These are phyloP conservation scores for Gadus macrocephalus DNA, from an alignment of 2,113 vertebrate species.

Conservation along the genomic window DNA sequence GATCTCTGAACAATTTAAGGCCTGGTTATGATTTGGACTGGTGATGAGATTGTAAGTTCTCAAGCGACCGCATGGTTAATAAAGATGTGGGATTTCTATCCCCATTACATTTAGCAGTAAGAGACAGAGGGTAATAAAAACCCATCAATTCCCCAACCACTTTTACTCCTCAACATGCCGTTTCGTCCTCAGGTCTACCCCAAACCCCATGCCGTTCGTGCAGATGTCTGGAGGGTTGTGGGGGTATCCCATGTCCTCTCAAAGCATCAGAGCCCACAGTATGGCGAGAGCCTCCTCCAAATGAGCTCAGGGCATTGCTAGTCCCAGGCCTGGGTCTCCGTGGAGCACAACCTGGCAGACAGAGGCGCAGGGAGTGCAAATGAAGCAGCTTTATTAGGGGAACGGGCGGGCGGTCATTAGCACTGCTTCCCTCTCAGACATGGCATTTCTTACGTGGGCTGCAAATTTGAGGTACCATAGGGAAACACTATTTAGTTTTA, in stretches of 20 bases:
- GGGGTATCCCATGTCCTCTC: background rate
- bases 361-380: background rate
- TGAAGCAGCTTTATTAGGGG: background rate
- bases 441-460: background rate
- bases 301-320: constrained; percentile 19
- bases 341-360: too few species aligned
- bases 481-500: background rate
- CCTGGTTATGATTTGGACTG: too few species aligned
- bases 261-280: constrained; percentile 15
- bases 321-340: background rate
- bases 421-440: background rate
- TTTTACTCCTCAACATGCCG: background rate
- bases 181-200: too few species aligned
- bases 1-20: too few species aligned
- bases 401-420: constrained; percentile 3
- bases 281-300: constrained; percentile 8
- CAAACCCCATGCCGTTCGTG: background rate
- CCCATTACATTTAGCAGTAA: too few species aligned
- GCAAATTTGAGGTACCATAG: background rate
- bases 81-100: too few species aligned
- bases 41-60: too few species aligned
- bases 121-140: too few species aligned
- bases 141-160: background rate
- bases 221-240: constrained; percentile 18
- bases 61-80: too few species aligned